Percentiles rank a stretch among this genome's conserved stretches.
phyloP scores from a whole-genome alignment of 2,888 invertebrate species.

The Gymnosoma rotundatum region DNA sequence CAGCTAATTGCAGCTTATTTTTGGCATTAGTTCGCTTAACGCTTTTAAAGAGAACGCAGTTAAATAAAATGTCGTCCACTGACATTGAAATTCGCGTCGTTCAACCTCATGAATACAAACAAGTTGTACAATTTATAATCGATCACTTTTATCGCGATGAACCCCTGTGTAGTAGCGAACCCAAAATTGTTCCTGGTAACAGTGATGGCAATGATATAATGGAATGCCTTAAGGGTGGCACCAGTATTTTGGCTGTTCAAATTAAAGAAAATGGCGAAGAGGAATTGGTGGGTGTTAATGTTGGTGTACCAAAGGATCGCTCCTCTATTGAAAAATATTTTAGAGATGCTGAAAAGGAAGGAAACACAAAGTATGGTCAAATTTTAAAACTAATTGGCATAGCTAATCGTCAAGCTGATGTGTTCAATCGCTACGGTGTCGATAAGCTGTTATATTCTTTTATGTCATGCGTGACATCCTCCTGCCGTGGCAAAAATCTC shows the following conservation, averaged over 20 bases:
- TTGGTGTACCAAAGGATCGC: slow-evolving; percentile 43
- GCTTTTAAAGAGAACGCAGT: not conserved
- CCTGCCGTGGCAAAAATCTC: slow-evolving; percentile 40
- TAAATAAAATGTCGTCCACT: slow-evolving; percentile 27
- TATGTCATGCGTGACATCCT: slow-evolving; percentile 42
- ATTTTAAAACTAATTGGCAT: slow-evolving; percentile 49
- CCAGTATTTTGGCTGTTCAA: slow-evolving; percentile 47
- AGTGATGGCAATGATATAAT: slow-evolving; percentile 29
- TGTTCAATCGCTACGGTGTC: slow-evolving; percentile 61
- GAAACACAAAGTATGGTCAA: slow-evolving; percentile 53
- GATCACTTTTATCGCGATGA: slow-evolving; percentile 58
- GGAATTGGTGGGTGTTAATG: slow-evolving; percentile 49
- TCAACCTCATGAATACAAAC: slow-evolving; percentile 42
- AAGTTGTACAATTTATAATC: slow-evolving; percentile 52
- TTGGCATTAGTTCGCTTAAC: not conserved
- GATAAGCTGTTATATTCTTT: slow-evolving; percentile 52
- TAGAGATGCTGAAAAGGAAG: slow-evolving; percentile 10
- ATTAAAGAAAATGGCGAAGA: slow-evolving; percentile 37
- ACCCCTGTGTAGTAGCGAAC: slow-evolving; percentile 47
- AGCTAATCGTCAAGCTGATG: slow-evolving; percentile 39
- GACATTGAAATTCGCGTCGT: slow-evolving; percentile 53
- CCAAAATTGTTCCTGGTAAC: slow-evolving; percentile 40
- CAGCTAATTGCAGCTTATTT: not conserved
- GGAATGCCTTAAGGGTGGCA: slow-evolving; percentile 45
- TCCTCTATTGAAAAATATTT: slow-evolving; percentile 46